These are phyloP conservation scores for Oryzias dopingdopingensis DNA, from an alignment of 2,797 vertebrate genomes.

Conservation along the genomic window DNA sequence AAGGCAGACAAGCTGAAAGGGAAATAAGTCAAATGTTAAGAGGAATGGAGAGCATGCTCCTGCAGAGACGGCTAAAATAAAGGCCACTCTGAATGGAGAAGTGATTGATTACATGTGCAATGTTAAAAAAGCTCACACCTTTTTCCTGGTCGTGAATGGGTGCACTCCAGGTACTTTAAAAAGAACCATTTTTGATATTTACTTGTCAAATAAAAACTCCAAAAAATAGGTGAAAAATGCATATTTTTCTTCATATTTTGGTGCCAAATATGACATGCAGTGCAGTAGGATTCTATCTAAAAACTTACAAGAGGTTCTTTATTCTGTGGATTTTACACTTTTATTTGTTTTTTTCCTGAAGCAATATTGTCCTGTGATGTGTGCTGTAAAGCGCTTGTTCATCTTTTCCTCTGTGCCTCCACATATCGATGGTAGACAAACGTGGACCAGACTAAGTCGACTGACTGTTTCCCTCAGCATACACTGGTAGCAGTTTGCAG, in stretches of 20 bases:
- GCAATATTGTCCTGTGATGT: conserved; percentile 46
- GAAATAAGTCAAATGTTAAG: conserved; percentile 37
- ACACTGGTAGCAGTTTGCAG: conserved; percentile 40
- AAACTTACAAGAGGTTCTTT: conserved; percentile 34
- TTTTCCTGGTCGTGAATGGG: conserved; percentile 40
- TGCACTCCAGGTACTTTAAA: conserved; percentile 59
- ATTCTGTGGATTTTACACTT: conserved; percentile 15
- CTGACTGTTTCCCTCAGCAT: conserved; percentile 45
- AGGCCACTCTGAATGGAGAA: conserved; percentile 41
- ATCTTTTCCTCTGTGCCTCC: conserved; percentile 33
- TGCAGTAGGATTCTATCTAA: conserved; percentile 11
- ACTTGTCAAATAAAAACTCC: conserved; percentile 57
- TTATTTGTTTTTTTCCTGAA: conserved; percentile 31
- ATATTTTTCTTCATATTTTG: conserved; percentile 31
- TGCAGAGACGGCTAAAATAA: conserved; percentile 45
- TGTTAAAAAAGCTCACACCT: conserved; percentile 42
- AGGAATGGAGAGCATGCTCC: conserved; percentile 37
- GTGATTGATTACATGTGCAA: conserved; percentile 50
- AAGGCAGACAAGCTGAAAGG: conserved; percentile 27
- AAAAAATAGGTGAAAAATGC: conserved; percentile 55
- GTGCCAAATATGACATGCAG: conserved; percentile 49
- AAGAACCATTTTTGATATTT: conserved; percentile 54
- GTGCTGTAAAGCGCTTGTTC: conserved; percentile 26
- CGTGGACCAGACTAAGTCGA: conserved; percentile 56
- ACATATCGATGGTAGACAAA: conserved; percentile 51